Base-by-base conservation (phyloP, 2,888 invertebrate genomes). In the Nasonia oneida region DNA sequence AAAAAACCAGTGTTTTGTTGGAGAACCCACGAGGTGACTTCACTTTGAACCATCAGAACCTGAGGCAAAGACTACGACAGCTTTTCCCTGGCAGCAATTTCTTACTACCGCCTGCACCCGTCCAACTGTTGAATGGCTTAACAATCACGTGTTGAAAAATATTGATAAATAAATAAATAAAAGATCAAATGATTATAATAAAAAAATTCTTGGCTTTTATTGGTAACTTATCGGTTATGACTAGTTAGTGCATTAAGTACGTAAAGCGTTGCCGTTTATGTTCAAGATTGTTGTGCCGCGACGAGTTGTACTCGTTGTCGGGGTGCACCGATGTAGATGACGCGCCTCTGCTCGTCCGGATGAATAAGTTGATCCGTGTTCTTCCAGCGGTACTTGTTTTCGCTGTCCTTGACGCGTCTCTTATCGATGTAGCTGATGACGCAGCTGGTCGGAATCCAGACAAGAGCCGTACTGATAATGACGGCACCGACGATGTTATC, bases 401-500 rank as follows among this genome's bases (percentile, higher is more conserved):
- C 95, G 89, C 96, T 96, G 88, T 96, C 95, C 15, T 96, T 95
- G 88, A 96, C 94, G 39, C 97, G 95, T 86, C 96, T 96, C 50
- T 97, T 95, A 92, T 98, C 98, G 83, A 98, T 96, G 93, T 97
- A 98, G 90, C 96, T 96, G 86, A 97, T 96, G 61, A 97, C 95
- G 92, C 98, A 98, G 92, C 98, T 98, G 5, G 97, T 97, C 1
- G 99, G 99, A 89, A 99, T 97, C 99, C 99, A 99, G 83, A 99
- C 94, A 83, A 98, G 94, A n/a, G 98, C 96, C 15, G 98, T 98
- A 88, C 97, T 95, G 67, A 99, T 95, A 79, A 99, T 97, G 37
- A 98, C 97, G 5, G 98, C 97, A 85, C 98, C 98, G 53, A 99
- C 98, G 87, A 98, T 98, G 93, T 98, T 98, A 94, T 98, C 98